A percentile compares a stretch with the other conserved stretches of the same genome.
Conservation (phyloP, 2,113 vertebrate genomes). For the Lophotis ruficrista region DNA sequence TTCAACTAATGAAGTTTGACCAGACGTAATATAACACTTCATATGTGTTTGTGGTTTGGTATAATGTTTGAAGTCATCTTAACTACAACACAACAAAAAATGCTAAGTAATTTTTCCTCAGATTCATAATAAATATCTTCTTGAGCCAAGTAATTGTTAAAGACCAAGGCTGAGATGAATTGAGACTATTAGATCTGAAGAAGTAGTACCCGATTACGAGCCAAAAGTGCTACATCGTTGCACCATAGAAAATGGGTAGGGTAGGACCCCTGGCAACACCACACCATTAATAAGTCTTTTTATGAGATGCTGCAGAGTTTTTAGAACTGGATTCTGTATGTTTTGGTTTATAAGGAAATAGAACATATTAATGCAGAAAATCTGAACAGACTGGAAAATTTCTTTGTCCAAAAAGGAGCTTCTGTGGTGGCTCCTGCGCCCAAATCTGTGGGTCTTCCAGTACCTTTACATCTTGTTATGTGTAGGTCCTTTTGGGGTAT, state of each 20-base stretch:
- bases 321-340: neutral
- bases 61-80: neutral
- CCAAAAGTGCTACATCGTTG: neutral
- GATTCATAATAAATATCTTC: neutral
- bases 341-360: neutral
- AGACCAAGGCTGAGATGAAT: neutral
- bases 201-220: neutral
- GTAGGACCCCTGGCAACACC: neutral
- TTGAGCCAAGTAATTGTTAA: neutral
- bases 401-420: neutral
- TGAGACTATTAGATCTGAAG: neutral
- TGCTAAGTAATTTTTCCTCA: neutral
- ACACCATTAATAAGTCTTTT: neutral
- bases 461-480: neutral
- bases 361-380: neutral
- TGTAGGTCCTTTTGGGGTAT: neutral
- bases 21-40: neutral
- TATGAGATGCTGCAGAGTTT: neutral
- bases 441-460: neutral
- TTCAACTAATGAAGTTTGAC: neutral
- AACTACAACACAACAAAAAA: neutral
- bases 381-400: neutral
- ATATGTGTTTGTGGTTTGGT: neutral
- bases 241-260: fast-evolving
- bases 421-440: neutral